Percentiles rank a stretch among this genome's conserved stretches.
These are phyloP conservation scores for Tetropium fuscum DNA, from an alignment of 2,888 invertebrate genomes.

Conservation along the genomic window DNA sequence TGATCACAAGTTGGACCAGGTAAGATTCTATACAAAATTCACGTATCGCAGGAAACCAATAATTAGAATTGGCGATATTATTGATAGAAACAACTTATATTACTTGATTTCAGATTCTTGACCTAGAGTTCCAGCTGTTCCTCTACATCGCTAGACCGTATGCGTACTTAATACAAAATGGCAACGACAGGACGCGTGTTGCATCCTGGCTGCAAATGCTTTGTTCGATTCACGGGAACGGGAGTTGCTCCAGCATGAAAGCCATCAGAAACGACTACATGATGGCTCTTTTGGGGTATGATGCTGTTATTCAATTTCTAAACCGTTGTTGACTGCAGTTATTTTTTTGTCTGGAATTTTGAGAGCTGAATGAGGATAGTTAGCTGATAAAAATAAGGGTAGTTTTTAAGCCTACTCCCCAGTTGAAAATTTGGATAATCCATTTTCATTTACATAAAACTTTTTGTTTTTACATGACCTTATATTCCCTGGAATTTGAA, in stretches of 20 bases:
- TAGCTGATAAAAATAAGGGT: too few relatives aligned
- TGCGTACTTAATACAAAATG: slow-evolving; percentile 62
- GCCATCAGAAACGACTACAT: slow-evolving; percentile 71
- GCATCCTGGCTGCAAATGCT: slow-evolving; percentile 69
- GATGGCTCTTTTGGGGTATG: slow-evolving; percentile 67
- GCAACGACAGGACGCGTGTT: slow-evolving; percentile 64
- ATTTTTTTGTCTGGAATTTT: too few relatives aligned
- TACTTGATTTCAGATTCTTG: slow-evolving; percentile 61
- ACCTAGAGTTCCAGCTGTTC: slow-evolving; percentile 67
- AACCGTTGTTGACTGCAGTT: background rate
- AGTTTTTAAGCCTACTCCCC: too few relatives aligned
- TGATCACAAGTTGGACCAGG: slow-evolving; percentile 60
- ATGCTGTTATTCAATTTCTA: background rate
- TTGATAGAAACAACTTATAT: too few relatives aligned
- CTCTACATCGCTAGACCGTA: slow-evolving; percentile 67
- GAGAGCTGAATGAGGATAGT: too few relatives aligned
- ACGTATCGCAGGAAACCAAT: too few relatives aligned
- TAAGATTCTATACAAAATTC: too few relatives aligned
- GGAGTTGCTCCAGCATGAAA: slow-evolving; percentile 68
- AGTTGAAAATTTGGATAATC: too few relatives aligned
- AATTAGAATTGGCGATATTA: too few relatives aligned
- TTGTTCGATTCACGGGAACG: slow-evolving; percentile 63
- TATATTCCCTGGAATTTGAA: too few relatives aligned
- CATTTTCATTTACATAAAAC: too few relatives aligned
- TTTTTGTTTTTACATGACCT: too few relatives aligned